Conservation (phyloP, 53 echinoderm and acorn worm species). For the Holothuria leucospilota region DNA sequence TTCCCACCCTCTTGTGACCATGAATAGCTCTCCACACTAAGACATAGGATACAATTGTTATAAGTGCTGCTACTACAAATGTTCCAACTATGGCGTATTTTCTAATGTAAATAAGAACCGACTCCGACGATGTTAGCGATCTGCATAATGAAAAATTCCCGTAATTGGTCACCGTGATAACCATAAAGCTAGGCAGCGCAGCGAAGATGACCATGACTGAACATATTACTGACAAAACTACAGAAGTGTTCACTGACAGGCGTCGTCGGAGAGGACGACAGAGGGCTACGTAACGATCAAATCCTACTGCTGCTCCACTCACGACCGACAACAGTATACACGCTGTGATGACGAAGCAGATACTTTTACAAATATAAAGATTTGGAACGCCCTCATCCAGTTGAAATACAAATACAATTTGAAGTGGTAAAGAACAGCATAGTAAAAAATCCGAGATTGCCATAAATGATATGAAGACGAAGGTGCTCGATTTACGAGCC, state of each 20-base stretch:
- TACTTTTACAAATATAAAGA: neutral
- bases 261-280: constrained; percentile 3
- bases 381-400: neutral
- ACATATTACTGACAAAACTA: constrained; percentile 1
- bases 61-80: neutral
- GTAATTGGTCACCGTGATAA: neutral
- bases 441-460: neutral
- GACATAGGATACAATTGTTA: neutral
- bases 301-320: neutral
- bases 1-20: neutral
- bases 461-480: constrained; percentile 23
- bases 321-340: neutral
- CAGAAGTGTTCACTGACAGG: neutral
- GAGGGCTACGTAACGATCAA: constrained; percentile 25
- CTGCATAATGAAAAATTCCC: neutral
- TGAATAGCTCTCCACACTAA: neutral
- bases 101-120: neutral
- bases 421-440: neutral
- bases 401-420: neutral
- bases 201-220: neutral
- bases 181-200: neutral
- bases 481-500: constrained; percentile 18
- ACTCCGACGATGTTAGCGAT: neutral
- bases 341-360: neutral
- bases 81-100: neutral